These are phyloP conservation scores for Drosophila flavopinicola DNA, from an alignment of 2,888 invertebrate genomes.

Conservation along the genomic window DNA sequence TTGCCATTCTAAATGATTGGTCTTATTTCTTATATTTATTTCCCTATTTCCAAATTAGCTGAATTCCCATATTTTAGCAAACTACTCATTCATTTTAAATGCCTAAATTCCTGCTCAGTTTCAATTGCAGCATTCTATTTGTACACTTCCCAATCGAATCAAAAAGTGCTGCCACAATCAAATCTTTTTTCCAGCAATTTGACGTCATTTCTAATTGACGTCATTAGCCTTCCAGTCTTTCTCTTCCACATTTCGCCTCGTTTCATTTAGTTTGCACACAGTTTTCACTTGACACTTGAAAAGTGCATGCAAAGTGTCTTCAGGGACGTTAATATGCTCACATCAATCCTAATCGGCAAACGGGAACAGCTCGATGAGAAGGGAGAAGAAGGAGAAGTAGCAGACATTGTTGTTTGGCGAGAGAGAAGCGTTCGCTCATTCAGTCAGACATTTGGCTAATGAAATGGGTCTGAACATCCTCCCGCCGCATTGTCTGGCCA, in stretches of 20 bases:
- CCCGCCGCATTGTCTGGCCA: conserved; percentile 50
- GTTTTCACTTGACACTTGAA: conserved; percentile 28
- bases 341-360: conserved; percentile 66
- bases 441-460: conserved; percentile 50
- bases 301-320: conserved; percentile 31
- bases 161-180: neutral
- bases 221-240: conserved; percentile 14
- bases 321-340: conserved; percentile 57
- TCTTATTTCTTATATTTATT: too few species aligned
- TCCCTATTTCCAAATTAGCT: too few species aligned
- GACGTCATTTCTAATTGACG: conserved; percentile 20
- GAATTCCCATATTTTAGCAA: too few species aligned
- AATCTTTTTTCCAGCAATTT: conserved; percentile 3
- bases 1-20: too few species aligned
- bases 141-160: neutral
- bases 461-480: conserved; percentile 40
- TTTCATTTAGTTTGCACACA: conserved; percentile 18
- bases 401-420: too few species aligned
- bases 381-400: neutral
- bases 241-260: conserved; percentile 2
- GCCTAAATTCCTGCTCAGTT: neutral
- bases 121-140: neutral
- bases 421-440: conserved; percentile 10
- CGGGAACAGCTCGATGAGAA: conserved; percentile 23
- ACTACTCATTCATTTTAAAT: neutral